A percentile compares a stretch with the other conserved stretches of the same genome.
phyloP scores from a whole-genome alignment of 2,888 invertebrate genomes.

The Pteria penguin region DNA sequence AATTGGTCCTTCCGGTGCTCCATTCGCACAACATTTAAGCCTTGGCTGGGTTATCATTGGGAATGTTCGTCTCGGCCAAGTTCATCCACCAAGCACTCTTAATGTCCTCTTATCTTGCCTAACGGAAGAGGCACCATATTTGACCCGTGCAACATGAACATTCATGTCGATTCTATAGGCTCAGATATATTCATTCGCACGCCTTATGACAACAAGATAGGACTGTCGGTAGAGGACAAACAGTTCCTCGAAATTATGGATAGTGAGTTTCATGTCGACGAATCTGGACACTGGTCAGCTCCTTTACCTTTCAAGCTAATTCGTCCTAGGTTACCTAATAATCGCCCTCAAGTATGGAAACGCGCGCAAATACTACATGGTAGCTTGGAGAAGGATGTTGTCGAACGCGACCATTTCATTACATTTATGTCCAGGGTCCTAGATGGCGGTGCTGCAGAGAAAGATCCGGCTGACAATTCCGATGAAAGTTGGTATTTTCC shows the following conservation, averaged over 20 bases:
- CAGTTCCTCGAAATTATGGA: slow-evolving; percentile 37
- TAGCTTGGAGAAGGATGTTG: slow-evolving; percentile 24
- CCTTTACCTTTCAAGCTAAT: slow-evolving; percentile 36
- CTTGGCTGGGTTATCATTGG: slow-evolving; percentile 38
- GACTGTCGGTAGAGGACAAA: slow-evolving; percentile 37
- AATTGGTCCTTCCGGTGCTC: slow-evolving; percentile 21
- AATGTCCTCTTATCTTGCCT: background rate
- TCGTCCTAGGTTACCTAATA: slow-evolving; percentile 28
- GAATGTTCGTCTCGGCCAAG: slow-evolving; percentile 30
- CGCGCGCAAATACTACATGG: slow-evolving; percentile 24
- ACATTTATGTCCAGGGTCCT: slow-evolving; percentile 40
- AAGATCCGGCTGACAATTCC: slow-evolving; percentile 11
- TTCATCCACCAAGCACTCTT: slow-evolving; percentile 16
- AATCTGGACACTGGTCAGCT: slow-evolving; percentile 36
- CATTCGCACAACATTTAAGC: slow-evolving; percentile 42
- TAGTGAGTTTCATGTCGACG: slow-evolving; percentile 11
- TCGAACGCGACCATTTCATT: slow-evolving; percentile 32
- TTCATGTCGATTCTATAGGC: background rate
- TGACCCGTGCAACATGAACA: slow-evolving; percentile 3
- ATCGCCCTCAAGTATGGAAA: slow-evolving; percentile 20
- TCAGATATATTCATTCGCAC: slow-evolving; percentile 16
- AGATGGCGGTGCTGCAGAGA: slow-evolving; percentile 37
- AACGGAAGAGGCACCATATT: slow-evolving; percentile 20
- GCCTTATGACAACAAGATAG: slow-evolving; percentile 27
- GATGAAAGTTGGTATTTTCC: slow-evolving; percentile 47